Evolutionary conservation across 1,140 invertebrate genomes (phyloP).

Genomic region (Araneus ventricosus): DNA sequence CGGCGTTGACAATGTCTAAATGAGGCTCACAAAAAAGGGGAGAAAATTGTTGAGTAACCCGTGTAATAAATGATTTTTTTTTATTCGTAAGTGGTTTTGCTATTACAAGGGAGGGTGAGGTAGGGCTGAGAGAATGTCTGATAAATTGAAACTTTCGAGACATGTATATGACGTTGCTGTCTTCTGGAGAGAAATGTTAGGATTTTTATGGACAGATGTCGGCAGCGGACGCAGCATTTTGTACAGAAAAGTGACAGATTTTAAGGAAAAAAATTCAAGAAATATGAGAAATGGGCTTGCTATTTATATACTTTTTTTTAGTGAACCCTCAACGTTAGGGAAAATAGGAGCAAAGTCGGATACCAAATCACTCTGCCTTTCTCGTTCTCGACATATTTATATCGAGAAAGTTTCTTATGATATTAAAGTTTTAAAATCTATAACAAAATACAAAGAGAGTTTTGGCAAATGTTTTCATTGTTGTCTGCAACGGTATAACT

Average conservation of each 20-base stretch:
- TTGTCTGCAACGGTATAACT: too few species aligned
- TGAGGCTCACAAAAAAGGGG: background rate
- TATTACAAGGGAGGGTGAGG: background rate
- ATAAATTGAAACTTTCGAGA: constrained; percentile 15
- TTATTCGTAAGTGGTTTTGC: background rate
- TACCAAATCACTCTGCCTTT: too few species aligned
- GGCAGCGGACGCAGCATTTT: background rate
- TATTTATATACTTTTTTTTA: background rate
- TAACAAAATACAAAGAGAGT: too few species aligned
- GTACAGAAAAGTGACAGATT: background rate
- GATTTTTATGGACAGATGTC: constrained; percentile 13
- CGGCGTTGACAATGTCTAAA: constrained; percentile 36
- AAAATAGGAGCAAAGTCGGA: too few species aligned
- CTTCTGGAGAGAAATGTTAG: background rate
- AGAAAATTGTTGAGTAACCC: background rate
- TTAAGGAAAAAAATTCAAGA: background rate
- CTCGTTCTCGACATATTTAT: too few species aligned
- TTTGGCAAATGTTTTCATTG: too few species aligned
- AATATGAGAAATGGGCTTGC: background rate
- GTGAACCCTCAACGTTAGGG: too few species aligned
- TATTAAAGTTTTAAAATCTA: too few species aligned
- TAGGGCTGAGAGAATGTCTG: background rate
- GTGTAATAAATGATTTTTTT: background rate
- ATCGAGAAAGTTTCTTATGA: too few species aligned
- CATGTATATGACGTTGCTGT: constrained; percentile 15